Evolutionary conservation across 2,113 vertebrate genomes (phyloP).

Genomic region (Cyprinodon tularosa): DNA sequence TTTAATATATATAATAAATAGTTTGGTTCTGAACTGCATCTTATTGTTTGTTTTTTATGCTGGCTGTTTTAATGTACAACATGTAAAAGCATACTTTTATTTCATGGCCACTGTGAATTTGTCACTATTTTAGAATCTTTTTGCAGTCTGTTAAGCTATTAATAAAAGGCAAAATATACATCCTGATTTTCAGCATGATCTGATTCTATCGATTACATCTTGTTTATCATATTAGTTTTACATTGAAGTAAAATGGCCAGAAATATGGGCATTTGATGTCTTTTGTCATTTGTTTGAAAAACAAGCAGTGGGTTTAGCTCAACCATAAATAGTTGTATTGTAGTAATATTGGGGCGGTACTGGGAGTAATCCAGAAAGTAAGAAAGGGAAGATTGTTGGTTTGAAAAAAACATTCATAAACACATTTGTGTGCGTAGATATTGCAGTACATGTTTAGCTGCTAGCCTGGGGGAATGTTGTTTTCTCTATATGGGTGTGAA

Average conservation of each 20-base stretch:
- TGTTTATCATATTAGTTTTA: no score
- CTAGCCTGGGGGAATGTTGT: conserved; percentile 67
- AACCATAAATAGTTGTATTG: conserved; percentile 58
- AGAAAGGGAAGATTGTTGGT: conserved; percentile 43
- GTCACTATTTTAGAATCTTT: no score
- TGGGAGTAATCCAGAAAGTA: conserved; percentile 46
- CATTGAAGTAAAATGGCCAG: no score
- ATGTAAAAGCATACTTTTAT: no score
- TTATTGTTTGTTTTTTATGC: no score
- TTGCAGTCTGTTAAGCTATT: not conserved
- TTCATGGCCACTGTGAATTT: no score
- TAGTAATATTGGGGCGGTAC: conserved; percentile 58
- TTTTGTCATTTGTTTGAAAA: conserved; percentile 20
- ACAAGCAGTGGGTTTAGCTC: conserved; percentile 46
- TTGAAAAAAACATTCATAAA: conserved; percentile 31
- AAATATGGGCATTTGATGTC: conserved; percentile 2
- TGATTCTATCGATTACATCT: no score
- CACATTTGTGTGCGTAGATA: conserved; percentile 32
- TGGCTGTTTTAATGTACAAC: no score
- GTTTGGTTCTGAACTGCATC: no score
- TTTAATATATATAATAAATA: no score
- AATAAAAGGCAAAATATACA: conserved; percentile 18
- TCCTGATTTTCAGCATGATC: conserved; percentile 4
- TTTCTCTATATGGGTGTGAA: conserved; percentile 42
- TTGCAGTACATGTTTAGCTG: conserved; percentile 61